Evolutionary conservation across 2,113 vertebrate species (phyloP), one percentile per base, ranked within the genome.

Genomic region (Clarias batrachus): DNA sequence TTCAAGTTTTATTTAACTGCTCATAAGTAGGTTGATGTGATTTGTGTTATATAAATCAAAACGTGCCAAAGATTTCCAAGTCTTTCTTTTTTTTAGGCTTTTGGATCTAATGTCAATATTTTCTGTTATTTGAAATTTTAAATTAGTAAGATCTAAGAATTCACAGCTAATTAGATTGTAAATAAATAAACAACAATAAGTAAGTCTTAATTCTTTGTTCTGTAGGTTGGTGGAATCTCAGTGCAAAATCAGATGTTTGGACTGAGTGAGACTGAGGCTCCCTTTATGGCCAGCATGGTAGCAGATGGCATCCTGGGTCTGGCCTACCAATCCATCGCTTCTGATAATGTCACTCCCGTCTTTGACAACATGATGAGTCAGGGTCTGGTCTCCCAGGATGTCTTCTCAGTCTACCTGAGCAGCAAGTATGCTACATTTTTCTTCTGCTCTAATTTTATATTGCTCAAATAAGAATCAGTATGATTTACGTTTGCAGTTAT

Each of bases 171-270:
- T 76, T 25, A 76, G 37, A 5, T 65, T 85, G 41, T 66, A 52
- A 74, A 25, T 41, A 74, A 41, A 60, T 9, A 6, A 33, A 33
- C 16, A 74, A 30, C 25, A 77, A 8, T 54, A 4, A 65, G 54
- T 60, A 16, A 57, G 8, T 60, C 17, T 30, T 62, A 16, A 41
- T 11, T 4, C 71, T 88, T 83, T 89, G 86, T 84, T 62, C 48
- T 89, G 84, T 68, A 94, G 93, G 93, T 94, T 66, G 92, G 91
- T 23, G 88, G 91, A 80, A 87, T 94, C 71, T 59, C 85, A 41
- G 91, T 91, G 83, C 16, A 60, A 41, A 89, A 95, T 17, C 96
- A 97, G 92, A 93, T 94, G 84, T 94, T 97, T 0, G 96, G 96
- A 73, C 65, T 96, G 65, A 97, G 95, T 63, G 4, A 83, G 76